Conservation (phyloP, 2,113 vertebrate genomes). For the Stictonetta naevosa region DNA sequence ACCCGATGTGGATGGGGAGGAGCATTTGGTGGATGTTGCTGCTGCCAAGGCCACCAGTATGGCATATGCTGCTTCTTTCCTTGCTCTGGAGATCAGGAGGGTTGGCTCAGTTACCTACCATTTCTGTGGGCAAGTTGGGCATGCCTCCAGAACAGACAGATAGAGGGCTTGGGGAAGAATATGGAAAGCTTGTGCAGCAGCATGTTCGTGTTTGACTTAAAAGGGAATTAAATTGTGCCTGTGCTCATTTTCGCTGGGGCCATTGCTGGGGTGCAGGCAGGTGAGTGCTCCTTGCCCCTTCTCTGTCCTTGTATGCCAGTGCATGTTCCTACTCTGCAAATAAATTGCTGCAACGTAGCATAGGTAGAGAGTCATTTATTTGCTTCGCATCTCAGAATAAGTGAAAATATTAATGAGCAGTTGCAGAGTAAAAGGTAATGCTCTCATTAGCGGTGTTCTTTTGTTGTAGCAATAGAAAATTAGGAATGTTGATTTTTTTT, state of each 20-base stretch:
- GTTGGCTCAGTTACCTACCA: fast-evolving
- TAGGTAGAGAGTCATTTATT: not conserved
- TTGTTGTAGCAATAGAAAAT: not conserved
- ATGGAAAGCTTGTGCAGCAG: not conserved
- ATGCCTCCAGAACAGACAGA: not conserved
- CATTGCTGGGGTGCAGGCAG: not conserved
- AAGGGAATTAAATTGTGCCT: not conserved
- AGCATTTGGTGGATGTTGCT: too few species aligned
- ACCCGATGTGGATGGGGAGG: not conserved
- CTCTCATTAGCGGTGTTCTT: not conserved
- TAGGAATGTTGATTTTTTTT: not conserved
- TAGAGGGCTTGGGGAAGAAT: not conserved
- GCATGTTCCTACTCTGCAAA: not conserved
- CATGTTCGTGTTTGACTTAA: not conserved
- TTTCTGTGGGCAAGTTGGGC: not conserved
- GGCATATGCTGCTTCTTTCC: not conserved
- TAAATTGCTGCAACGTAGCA: not conserved
- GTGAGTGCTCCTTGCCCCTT: fast-evolving
- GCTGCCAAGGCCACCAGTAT: not conserved
- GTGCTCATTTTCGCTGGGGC: not conserved
- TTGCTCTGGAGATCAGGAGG: not conserved
- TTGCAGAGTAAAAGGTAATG: not conserved
- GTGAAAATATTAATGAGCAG: not conserved
- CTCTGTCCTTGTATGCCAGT: fast-evolving
- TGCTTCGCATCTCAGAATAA: not conserved